Conservation (phyloP, 2,888 invertebrate genomes). For the Dynastes maya region DNA sequence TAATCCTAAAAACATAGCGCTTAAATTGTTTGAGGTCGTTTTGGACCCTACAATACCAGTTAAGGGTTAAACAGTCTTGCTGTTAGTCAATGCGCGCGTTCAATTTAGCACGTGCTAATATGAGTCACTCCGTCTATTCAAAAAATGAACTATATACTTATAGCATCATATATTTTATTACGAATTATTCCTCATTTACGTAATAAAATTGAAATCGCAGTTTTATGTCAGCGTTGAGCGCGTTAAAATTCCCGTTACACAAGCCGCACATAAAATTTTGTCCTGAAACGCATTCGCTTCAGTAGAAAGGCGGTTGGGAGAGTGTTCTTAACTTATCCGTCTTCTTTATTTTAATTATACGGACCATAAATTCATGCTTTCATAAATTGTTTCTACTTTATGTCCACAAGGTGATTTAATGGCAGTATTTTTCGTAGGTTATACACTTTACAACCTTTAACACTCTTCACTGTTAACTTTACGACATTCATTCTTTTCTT, state of each 20-base stretch:
- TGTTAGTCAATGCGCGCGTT: too few species aligned
- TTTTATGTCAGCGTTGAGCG: conserved; percentile 9
- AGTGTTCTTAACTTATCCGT: background rate
- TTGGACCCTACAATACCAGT: too few species aligned
- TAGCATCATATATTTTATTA: too few species aligned
- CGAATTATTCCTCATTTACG: background rate
- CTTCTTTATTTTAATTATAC: conserved; percentile 29
- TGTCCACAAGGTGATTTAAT: conserved; percentile 14
- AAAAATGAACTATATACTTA: too few species aligned
- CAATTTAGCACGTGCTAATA: too few species aligned
- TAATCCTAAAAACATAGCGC: too few species aligned
- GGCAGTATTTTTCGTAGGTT: background rate
- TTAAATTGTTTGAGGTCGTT: too few species aligned
- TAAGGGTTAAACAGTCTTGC: too few species aligned
- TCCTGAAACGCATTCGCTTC: conserved; percentile 12
- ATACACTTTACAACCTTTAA: conserved; percentile 5
- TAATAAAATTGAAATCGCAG: conserved; percentile 8
- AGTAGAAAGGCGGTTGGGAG: background rate
- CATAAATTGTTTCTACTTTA: conserved; percentile 15
- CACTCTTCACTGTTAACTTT: conserved; percentile 6
- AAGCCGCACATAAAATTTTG: conserved; percentile 23
- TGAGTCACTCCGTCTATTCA: too few species aligned
- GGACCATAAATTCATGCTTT: conserved; percentile 23
- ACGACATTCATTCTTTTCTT: background rate
- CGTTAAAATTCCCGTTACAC: conserved; percentile 6